Conservation (phyloP, 37 sponge, comb jelly and placozoan genomes). For the Eunapius fragilis region DNA sequence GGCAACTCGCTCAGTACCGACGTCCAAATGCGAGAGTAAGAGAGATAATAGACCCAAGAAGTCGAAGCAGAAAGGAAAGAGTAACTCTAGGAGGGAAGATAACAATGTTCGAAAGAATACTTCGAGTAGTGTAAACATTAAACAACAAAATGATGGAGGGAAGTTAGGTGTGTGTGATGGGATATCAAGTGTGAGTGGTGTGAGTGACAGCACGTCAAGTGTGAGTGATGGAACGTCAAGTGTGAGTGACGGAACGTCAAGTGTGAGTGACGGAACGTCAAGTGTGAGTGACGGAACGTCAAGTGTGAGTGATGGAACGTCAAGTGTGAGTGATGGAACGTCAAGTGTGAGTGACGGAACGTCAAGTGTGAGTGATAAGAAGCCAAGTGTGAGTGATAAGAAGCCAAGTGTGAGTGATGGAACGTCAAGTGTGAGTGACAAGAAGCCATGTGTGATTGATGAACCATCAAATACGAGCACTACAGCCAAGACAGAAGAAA, state of each 20-base stretch:
- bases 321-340: neutral
- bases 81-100: slow-evolving; percentile 8
- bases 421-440: neutral
- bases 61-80: slow-evolving; percentile 16
- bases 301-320: neutral
- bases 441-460: neutral
- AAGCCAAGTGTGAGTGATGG: neutral
- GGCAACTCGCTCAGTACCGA: neutral
- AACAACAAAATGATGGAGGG: neutral
- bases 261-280: neutral
- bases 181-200: neutral
- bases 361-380: neutral
- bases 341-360: neutral
- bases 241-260: neutral
- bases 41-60: slow-evolving; percentile 12
- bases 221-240: neutral
- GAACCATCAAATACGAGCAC: neutral
- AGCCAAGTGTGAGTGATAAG: neutral
- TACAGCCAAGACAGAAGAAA: neutral
- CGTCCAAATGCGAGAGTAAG: neutral
- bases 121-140: neutral
- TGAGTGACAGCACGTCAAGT: neutral
- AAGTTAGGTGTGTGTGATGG: neutral
- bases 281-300: neutral
- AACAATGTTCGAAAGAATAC: neutral